Percentiles rank a stretch among this genome's conserved stretches.
Evolutionary conservation across 2,888 invertebrate species (phyloP).

Genomic region (Ellobium chinense): DNA sequence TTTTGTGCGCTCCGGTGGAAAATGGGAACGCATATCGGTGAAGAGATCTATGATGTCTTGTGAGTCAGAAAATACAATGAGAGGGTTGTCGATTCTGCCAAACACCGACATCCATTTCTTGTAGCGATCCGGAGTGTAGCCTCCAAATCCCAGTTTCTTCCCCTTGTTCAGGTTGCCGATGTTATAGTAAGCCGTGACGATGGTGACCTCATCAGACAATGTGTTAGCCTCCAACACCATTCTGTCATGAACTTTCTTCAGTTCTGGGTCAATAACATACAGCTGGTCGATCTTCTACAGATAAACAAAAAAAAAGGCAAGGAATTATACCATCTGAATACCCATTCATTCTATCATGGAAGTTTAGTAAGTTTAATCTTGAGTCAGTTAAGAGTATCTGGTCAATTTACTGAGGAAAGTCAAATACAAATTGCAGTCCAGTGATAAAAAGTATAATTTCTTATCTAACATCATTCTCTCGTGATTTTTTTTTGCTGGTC

Average conservation of each 20-base stretch:
- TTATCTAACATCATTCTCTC: too few relatives aligned
- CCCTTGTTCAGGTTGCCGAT: conserved; percentile 61
- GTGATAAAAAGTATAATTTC: too few relatives aligned
- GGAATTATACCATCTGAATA: too few relatives aligned
- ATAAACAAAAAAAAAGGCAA: background rate
- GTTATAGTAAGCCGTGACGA: conserved; percentile 66
- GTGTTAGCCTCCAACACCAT: conserved; percentile 21
- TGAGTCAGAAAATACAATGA: conserved; percentile 65
- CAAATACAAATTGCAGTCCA: too few relatives aligned
- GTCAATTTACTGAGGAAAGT: too few relatives aligned
- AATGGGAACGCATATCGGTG: conserved; percentile 50
- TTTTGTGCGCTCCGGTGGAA: conserved; percentile 55
- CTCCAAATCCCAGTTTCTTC: conserved; percentile 9
- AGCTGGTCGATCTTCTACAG: conserved; percentile 39
- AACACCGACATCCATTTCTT: conserved; percentile 68
- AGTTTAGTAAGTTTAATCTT: too few relatives aligned
- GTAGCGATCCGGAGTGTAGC: conserved; percentile 56
- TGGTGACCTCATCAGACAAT: conserved; percentile 57
- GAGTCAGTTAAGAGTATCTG: too few relatives aligned
- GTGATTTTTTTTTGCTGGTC: too few relatives aligned
- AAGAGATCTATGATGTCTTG: conserved; percentile 56
- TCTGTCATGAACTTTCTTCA: conserved; percentile 44
- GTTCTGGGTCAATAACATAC: conserved; percentile 36
- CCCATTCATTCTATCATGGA: too few relatives aligned
- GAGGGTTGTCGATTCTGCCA: conserved; percentile 62